phyloP scores from a whole-genome alignment of 1,140 invertebrate genomes.

The Bombus soroeensis region DNA sequence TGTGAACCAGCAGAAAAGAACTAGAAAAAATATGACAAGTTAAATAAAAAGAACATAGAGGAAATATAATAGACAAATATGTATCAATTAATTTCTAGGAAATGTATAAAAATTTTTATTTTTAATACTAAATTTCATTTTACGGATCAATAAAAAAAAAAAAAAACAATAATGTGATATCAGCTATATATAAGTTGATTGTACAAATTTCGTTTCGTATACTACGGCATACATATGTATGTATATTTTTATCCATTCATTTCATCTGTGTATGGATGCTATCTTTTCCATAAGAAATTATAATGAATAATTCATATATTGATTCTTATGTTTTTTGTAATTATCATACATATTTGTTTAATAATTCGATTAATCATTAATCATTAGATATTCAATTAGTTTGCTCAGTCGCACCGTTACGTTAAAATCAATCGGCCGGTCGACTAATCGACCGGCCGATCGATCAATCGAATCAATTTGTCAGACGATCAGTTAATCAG shows the following conservation, averaged over 20 bases:
- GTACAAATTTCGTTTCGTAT: not conserved
- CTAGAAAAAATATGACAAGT: not conserved
- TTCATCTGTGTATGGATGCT: not conserved
- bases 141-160: not conserved
- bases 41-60: not conserved
- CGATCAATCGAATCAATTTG: not conserved
- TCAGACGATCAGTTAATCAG: not conserved
- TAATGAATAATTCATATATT: not conserved
- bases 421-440: not conserved
- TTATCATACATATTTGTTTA: not conserved
- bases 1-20: not conserved
- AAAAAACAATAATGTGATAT: not conserved
- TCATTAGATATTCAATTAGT: not conserved
- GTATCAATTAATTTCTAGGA: not conserved
- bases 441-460: not conserved
- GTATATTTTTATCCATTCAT: not conserved
- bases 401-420: not conserved
- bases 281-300: too few species aligned
- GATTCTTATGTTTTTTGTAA: not conserved
- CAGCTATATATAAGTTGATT: not conserved
- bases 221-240: not conserved
- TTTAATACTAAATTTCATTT: not conserved
- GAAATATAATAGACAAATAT: not conserved
- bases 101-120: not conserved
- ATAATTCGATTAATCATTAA: not conserved